Conservation (phyloP, 2,888 invertebrate genomes). For the Ernsta delagoae region DNA sequence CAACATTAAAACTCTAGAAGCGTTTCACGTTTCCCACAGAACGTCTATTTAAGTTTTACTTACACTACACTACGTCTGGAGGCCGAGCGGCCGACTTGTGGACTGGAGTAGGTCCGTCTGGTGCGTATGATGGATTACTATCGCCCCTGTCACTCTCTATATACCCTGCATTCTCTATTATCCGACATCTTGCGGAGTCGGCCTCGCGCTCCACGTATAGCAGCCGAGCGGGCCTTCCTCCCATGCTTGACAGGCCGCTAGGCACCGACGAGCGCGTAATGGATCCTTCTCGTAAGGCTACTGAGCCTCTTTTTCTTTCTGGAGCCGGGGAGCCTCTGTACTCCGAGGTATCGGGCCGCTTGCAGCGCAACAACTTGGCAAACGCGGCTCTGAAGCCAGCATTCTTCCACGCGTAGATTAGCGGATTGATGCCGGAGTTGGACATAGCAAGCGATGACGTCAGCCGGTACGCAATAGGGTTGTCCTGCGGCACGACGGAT, state of each 20-base stretch:
- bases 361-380: constrained; percentile 87
- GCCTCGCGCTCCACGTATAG: constrained; percentile 67
- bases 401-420: constrained; percentile 95
- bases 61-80: constrained; percentile 69
- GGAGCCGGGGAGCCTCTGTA: constrained; percentile 84
- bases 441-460: constrained; percentile 90
- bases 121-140: constrained; percentile 76
- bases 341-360: constrained; percentile 85
- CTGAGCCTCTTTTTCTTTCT: constrained; percentile 79
- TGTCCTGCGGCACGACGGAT: constrained; percentile 76
- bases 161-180: constrained; percentile 81
- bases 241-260: constrained; percentile 60
- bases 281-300: constrained; percentile 77
- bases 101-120: constrained; percentile 76
- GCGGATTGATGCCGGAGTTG: constrained; percentile 92
- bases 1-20: constrained; percentile 77
- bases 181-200: constrained; percentile 73
- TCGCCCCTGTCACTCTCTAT: constrained; percentile 73
- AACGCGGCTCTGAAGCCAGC: constrained; percentile 90
- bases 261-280: constrained; percentile 71
- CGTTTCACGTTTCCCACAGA: constrained; percentile 82
- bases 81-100: constrained; percentile 57
- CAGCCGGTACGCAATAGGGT: constrained; percentile 85
- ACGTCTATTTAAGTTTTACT: constrained; percentile 60
- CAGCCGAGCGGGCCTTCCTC: constrained; percentile 73